phyloP scores from a whole-genome alignment of 2,888 invertebrate species.

The Biston betularia region DNA sequence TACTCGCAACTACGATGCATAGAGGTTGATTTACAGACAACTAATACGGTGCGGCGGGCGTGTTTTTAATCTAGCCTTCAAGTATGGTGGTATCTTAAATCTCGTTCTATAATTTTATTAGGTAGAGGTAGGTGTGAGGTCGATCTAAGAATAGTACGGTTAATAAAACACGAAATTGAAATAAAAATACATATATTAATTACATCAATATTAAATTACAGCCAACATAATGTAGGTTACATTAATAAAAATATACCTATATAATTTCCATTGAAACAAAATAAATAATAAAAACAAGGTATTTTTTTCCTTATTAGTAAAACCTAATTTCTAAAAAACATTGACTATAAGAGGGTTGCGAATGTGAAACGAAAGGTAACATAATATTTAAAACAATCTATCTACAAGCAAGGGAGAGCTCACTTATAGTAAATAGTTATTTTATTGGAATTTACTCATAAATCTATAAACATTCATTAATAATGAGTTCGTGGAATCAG shows the following conservation, averaged over 20 bases:
- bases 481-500: conserved; percentile 73
- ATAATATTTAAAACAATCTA: conserved; percentile 73
- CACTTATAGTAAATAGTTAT: conserved; percentile 77
- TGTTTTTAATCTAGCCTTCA: no score
- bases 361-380: conserved; percentile 78
- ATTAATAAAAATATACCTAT: conserved; percentile 86
- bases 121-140: not conserved
- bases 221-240: conserved; percentile 86
- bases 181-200: conserved; percentile 87
- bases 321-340: conserved; percentile 80
- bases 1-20: no score
- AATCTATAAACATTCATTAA: conserved; percentile 76
- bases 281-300: conserved; percentile 86
- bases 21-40: no score
- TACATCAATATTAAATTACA: conserved; percentile 86
- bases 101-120: not conserved
- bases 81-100: not conserved
- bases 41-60: no score
- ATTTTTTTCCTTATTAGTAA: conserved; percentile 78
- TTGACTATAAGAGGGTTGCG: conserved; percentile 81
- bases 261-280: conserved; percentile 85
- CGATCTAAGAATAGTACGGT: not conserved
- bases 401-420: conserved; percentile 83
- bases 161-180: conserved; percentile 75
- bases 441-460: conserved; percentile 83